Evolutionary conservation across 1,140 invertebrate species (phyloP), one percentile per base, ranked within the genome.

Genomic region (Choristoneura fumiferana): DNA sequence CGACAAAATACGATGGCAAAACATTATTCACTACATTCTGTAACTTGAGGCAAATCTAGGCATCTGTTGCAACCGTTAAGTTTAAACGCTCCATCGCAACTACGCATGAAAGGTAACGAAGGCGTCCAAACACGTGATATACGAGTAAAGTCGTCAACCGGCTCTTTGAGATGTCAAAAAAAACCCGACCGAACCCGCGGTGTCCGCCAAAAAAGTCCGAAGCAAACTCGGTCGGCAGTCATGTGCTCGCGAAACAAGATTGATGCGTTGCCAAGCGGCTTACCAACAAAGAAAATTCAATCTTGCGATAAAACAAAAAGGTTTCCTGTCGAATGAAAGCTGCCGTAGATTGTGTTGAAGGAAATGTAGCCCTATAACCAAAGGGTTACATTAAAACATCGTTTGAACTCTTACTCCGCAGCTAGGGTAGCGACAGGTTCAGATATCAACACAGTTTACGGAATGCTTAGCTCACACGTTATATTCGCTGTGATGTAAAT

Each of bases 181-280:
- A 57, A 57, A 17, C 63, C 55, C 59, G 38, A 60, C 8, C 38
- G 43, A 66, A 13, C 37, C 8, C 45, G 49, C 54, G 52, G 49
- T 56, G 49, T 67, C 54, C 61, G 58, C 49, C 45, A 65, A 67
- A 71, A 61, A 54, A 43, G 49, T 62, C 18, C 4, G 12, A 62
- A 66, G 62, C 69, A 72, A 60, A 59, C 43, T 55, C 57, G 52
- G 57, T 43, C 58, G 61, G 49, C 60, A 68, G 60, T 61, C 62
- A 60, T 64, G 62, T 40, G 57, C 22, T 33, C 22, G 10, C 43
- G 43, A 29, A 49, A 49, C 18, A 49, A 33, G 22, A 49, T 49
- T 49, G 43, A 49, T 49, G 29, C 43, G 17, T 9, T 22, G 17
- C 40, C 22, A 29, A 29, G 22, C 22, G 22, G 22, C 22, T 29